Conservation (phyloP, 2,797 vertebrate species). For the Bradypodion ventrale region DNA sequence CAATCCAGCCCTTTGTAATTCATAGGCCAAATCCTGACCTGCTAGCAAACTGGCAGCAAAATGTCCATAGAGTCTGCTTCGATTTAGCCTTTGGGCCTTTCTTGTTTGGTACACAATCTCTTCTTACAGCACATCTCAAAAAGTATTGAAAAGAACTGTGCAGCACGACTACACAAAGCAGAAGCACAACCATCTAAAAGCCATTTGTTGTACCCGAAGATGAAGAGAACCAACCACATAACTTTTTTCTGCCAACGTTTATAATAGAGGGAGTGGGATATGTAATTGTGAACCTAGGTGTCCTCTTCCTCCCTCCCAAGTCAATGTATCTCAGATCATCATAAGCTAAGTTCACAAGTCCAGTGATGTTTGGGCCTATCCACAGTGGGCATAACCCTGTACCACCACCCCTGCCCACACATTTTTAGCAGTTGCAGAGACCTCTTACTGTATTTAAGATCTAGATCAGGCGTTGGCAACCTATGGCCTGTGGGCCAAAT, state of each 20-base stretch:
- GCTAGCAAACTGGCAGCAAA: neutral
- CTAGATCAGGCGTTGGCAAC: too few relatives aligned
- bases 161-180: neutral
- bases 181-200: too few relatives aligned
- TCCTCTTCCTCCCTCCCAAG: neutral
- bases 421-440: neutral
- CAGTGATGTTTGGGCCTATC: neutral
- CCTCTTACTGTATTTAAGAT: neutral
- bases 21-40: neutral
- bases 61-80: neutral
- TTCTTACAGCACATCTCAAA: neutral
- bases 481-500: too few relatives aligned
- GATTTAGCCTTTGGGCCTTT: neutral
- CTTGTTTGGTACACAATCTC: neutral
- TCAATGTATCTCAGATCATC: neutral
- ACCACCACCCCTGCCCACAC: too few relatives aligned
- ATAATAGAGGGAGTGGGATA: too few relatives aligned
- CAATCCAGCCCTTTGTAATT: neutral
- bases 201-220: neutral
- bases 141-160: neutral
- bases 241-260: neutral
- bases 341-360: neutral
- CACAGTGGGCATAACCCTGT: neutral
- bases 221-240: neutral
- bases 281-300: neutral